phyloP scores from a whole-genome alignment of 2,888 invertebrate genomes.

The Epirrhoe tristata region DNA sequence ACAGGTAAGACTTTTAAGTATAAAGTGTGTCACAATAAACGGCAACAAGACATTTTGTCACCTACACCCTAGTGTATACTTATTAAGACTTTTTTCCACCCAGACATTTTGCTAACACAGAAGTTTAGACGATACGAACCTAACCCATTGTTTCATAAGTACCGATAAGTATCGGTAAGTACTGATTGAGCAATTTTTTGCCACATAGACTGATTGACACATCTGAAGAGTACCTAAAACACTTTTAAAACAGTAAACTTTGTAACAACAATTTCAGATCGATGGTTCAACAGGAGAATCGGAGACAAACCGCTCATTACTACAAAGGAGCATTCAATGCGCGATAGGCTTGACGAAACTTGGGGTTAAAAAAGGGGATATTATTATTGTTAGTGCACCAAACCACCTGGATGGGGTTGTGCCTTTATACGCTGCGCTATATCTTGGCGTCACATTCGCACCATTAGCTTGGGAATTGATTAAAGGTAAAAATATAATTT shows the following conservation, averaged over 20 bases:
- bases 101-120: no score
- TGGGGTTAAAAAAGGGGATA: constrained; percentile 70
- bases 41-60: no score
- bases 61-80: no score
- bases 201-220: no score
- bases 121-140: no score
- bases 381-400: constrained; percentile 73
- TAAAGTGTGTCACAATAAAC: no score
- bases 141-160: no score
- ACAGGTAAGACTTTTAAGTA: constrained; percentile 53
- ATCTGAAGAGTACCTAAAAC: not conserved
- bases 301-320: constrained; percentile 64
- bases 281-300: constrained; percentile 62
- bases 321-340: constrained; percentile 62
- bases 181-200: no score
- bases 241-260: no score
- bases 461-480: not conserved
- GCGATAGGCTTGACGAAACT: constrained; percentile 64
- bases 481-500: no score
- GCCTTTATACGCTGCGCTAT: constrained; percentile 75
- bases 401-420: constrained; percentile 72
- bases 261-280: constrained; percentile 44
- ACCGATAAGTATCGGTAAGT: no score
- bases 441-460: constrained; percentile 67
- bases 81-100: no score